Base-by-base conservation (phyloP, 2,797 vertebrate genomes). In the Peromyscus melanophrys region DNA sequence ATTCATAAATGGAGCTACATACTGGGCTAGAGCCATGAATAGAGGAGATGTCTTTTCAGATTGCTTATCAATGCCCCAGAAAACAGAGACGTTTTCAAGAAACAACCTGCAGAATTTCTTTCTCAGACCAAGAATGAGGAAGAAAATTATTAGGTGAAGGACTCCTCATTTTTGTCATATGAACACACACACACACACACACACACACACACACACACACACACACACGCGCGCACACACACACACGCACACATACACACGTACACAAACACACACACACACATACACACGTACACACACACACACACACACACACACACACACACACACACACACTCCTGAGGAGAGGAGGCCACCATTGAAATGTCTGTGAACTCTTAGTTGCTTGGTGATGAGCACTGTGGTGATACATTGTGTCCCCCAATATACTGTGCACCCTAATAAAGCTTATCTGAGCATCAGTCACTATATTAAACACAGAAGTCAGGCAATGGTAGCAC, bases 161-260 rank as follows among this genome's bases (percentile, higher is more conserved):
- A 75, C 29, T 10, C 27, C 34, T 19, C 67, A 29, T 21, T 43
- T 78, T 89, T 91, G 5, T 89, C 6, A 55, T 29, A 13, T 11
- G 23, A 0, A 43, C 0, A 1, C 3, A 27, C 6, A 69, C 4
- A 76, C 23, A 83, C 23, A 77, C 0, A n/a, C n/a, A n/a, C n/a
- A n/a, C n/a, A n/a, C n/a, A n/a, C n/a, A n/a, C n/a, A n/a, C n/a
- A n/a, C n/a, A n/a, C n/a, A n/a, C n/a, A n/a, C n/a, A n/a, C n/a
- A n/a, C n/a, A n/a, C n/a, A n/a, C n/a, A n/a, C n/a, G n/a, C n/a
- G n/a, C n/a, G n/a, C n/a, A n/a, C n/a, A n/a, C n/a, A n/a, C n/a
- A n/a, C n/a, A n/a, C n/a, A n/a, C n/a, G n/a, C n/a, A n/a, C n/a
- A n/a, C n/a, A n/a, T n/a, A n/a, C n/a, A n/a, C n/a, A n/a, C n/a